These are phyloP conservation scores for Illadopsis cleaveri DNA, from an alignment of 2,113 vertebrate species.

Conservation along the genomic window DNA sequence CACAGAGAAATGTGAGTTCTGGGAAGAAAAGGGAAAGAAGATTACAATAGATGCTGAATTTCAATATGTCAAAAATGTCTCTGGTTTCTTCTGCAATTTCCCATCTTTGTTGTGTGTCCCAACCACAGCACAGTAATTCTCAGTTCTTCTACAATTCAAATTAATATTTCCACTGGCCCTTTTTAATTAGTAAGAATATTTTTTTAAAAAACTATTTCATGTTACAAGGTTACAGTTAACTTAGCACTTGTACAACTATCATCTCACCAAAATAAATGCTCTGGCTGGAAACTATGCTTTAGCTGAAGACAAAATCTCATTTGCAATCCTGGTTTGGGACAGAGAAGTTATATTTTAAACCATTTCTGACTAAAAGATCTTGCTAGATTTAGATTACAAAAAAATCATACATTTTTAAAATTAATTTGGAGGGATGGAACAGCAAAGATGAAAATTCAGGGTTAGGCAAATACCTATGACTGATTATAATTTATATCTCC, in stretches of 20 bases:
- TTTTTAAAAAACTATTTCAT: not conserved
- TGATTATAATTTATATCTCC: constrained; percentile 51
- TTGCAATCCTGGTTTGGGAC: constrained; percentile 1
- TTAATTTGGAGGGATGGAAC: constrained; percentile 25
- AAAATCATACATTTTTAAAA: constrained; percentile 43
- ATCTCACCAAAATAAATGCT: not conserved
- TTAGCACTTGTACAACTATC: not conserved
- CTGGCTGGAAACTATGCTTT: not conserved
- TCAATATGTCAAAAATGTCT: not conserved
- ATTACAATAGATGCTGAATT: not conserved
- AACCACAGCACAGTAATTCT: not conserved
- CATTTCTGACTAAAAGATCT: constrained; percentile 12
- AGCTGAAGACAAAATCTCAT: not conserved
- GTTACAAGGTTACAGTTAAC: not conserved
- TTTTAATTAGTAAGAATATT: not conserved
- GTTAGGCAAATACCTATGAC: not conserved
- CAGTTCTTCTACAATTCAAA: not conserved
- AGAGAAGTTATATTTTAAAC: constrained; percentile 25
- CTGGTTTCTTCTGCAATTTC: not conserved
- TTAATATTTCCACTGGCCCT: not conserved
- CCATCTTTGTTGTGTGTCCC: not conserved
- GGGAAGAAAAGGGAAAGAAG: not conserved
- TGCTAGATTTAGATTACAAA: not conserved
- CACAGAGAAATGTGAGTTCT: not conserved
- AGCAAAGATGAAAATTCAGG: constrained; percentile 62